phyloP scores from a whole-genome alignment of 1,140 invertebrate species.

The Melanaphis sacchari region DNA sequence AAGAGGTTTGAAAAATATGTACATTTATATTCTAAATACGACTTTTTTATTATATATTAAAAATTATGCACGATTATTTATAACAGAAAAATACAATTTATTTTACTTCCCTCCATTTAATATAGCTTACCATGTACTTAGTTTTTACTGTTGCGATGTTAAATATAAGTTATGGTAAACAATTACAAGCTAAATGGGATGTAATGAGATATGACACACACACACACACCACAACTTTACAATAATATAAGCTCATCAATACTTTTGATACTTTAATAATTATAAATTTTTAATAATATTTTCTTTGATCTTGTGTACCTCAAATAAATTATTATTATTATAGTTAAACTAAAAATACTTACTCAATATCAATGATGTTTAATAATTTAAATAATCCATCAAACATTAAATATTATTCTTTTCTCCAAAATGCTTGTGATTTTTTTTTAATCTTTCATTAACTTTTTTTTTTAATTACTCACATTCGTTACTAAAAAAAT shows the following conservation, averaged over 20 bases:
- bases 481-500: background rate
- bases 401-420: background rate
- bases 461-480: too few relatives aligned
- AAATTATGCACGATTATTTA: background rate
- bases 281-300: too few relatives aligned
- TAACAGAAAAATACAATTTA: slow-evolving; percentile 16
- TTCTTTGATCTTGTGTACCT: too few relatives aligned
- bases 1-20: background rate
- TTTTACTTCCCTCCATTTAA: background rate
- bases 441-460: background rate
- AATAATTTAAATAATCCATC: too few relatives aligned
- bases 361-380: background rate
- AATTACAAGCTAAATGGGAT: background rate
- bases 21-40: background rate
- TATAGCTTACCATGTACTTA: background rate
- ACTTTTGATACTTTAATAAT: background rate
- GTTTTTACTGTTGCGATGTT: background rate
- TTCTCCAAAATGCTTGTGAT: background rate
- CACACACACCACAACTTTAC: background rate
- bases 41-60: background rate
- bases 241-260: background rate
- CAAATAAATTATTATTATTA: background rate
- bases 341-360: background rate
- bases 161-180: background rate
- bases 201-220: background rate